Conservation (phyloP, 2,797 vertebrate genomes). For the Falco rusticolus region DNA sequence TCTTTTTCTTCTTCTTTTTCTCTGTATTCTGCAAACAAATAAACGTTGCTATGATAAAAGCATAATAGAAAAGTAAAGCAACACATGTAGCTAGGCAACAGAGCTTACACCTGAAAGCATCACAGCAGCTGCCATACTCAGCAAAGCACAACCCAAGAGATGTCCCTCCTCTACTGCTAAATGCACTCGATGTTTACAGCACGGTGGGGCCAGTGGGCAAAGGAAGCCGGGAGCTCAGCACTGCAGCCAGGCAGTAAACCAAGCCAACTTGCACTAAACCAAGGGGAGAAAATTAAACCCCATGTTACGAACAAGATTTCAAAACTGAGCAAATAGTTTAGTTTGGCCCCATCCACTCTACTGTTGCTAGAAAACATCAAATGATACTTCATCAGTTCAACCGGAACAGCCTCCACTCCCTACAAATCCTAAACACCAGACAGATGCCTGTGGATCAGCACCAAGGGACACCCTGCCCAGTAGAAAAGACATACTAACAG, state of each 20-base stretch:
- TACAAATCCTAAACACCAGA: neutral
- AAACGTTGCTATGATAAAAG: constrained; percentile 30
- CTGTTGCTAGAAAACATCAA: neutral
- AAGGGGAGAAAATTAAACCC: neutral
- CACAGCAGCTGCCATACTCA: neutral
- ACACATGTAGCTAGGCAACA: neutral
- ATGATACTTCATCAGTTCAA: neutral
- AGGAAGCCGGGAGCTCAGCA: neutral
- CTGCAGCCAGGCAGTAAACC: neutral
- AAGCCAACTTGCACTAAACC: neutral
- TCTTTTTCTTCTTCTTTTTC: constrained; percentile 88
- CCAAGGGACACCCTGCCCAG: neutral
- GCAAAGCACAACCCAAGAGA: neutral
- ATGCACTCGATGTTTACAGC: neutral
- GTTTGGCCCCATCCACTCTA: neutral
- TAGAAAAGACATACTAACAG: neutral
- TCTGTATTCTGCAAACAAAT: constrained; percentile 80
- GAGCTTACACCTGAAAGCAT: neutral
- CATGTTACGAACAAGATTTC: neutral
- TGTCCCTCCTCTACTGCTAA: neutral
- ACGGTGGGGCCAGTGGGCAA: rapidly evolving
- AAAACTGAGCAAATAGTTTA: neutral
- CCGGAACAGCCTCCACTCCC: neutral
- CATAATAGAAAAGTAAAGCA: neutral
- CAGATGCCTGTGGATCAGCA: neutral